A percentile compares a stretch with the other conserved stretches of the same genome.
Conservation (phyloP, 2,113 vertebrate genomes). For the Balaeniceps rex region DNA sequence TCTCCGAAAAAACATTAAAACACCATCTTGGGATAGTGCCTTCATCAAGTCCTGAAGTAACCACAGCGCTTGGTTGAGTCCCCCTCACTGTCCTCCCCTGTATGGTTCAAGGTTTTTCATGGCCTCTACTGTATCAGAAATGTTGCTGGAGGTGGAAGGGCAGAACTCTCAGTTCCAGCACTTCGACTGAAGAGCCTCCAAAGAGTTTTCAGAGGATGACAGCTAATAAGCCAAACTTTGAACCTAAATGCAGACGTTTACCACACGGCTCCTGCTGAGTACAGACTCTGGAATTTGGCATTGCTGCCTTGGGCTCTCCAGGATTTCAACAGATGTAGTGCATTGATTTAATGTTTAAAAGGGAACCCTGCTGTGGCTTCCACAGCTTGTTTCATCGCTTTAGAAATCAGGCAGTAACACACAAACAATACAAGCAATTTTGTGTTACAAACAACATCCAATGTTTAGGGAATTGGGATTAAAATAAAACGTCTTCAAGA, state of each 20-base stretch:
- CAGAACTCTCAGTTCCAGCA: not conserved
- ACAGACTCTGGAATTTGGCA: constrained; percentile 55
- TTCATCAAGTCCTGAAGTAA: not conserved
- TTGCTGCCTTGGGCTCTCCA: constrained; percentile 43
- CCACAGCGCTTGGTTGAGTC: not conserved
- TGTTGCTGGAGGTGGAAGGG: not conserved
- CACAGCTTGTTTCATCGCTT: constrained; percentile 60
- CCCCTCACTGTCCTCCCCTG: not conserved
- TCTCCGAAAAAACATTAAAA: not conserved
- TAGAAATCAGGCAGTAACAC: constrained; percentile 51
- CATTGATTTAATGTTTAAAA: constrained; percentile 62
- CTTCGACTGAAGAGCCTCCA: not conserved
- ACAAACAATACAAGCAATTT: constrained; percentile 62
- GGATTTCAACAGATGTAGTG: constrained; percentile 62
- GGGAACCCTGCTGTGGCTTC: constrained; percentile 59
- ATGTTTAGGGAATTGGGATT: constrained; percentile 61
- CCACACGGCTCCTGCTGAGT: constrained; percentile 20
- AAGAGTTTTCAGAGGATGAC: not conserved
- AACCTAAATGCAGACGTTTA: constrained; percentile 22
- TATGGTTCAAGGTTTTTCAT: not conserved
- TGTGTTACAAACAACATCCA: constrained; percentile 62
- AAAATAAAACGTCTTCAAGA: constrained; percentile 41
- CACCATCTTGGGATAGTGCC: not conserved
- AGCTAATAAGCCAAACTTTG: constrained; percentile 21
- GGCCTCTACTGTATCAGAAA: not conserved